phyloP scores from a whole-genome alignment of 1,140 invertebrate species.

The Drosophila nigrodunni region DNA sequence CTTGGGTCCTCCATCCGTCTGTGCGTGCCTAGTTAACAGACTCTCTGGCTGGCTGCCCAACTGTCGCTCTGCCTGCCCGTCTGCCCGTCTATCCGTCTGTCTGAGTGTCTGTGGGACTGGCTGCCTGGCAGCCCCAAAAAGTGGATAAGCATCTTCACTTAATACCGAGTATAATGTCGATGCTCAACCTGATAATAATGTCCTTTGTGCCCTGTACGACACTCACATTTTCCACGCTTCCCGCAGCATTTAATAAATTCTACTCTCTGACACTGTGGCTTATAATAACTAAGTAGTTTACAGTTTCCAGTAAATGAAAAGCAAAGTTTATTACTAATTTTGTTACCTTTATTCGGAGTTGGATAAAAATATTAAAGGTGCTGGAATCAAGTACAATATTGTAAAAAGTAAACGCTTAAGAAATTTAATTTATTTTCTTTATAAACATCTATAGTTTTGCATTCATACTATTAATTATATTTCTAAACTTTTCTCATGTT shows the following conservation, averaged over 20 bases:
- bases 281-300: constrained; percentile 39
- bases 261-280: constrained; percentile 38
- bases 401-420: too few species aligned
- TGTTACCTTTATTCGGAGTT: too few species aligned
- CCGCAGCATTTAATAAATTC: constrained; percentile 73
- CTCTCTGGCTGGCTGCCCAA: constrained; percentile 27
- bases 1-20: background rate
- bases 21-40: constrained; percentile 14
- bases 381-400: too few species aligned
- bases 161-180: constrained; percentile 79
- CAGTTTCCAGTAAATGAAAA: background rate
- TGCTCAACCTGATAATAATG: constrained; percentile 76
- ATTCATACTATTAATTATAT: too few species aligned
- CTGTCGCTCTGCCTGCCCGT: constrained; percentile 1
- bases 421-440: too few species aligned
- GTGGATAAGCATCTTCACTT: constrained; percentile 79
- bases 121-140: constrained; percentile 16
- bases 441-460: too few species aligned
- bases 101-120: background rate
- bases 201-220: constrained; percentile 55
- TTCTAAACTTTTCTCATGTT: too few species aligned
- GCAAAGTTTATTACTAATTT: background rate
- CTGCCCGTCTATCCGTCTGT: background rate
- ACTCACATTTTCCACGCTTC: constrained; percentile 28
- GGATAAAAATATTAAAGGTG: too few species aligned